phyloP scores from a whole-genome alignment of 2,113 vertebrate genomes.

The Cottus gobio region DNA sequence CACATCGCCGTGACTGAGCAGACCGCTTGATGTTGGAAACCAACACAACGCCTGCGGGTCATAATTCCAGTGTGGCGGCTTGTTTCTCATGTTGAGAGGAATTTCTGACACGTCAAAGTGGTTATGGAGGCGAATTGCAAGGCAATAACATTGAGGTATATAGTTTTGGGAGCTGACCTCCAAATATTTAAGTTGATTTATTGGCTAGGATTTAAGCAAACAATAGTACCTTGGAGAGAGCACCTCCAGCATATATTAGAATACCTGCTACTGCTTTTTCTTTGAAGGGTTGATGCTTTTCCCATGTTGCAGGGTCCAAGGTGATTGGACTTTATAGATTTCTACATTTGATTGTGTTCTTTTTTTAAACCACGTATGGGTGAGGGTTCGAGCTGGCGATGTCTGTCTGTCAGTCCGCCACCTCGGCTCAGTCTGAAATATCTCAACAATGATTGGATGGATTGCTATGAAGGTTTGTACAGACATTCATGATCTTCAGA shows the following conservation, averaged over 20 bases:
- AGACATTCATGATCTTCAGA: too few species aligned
- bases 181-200: conserved; percentile 56
- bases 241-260: conserved; percentile 6
- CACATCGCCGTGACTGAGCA: conserved; percentile 43
- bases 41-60: conserved; percentile 63
- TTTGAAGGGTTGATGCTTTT: background rate
- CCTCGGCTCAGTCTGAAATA: background rate
- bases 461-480: too few species aligned
- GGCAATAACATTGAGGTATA: conserved; percentile 40
- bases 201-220: conserved; percentile 40
- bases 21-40: conserved; percentile 68
- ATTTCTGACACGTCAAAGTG: conserved; percentile 60
- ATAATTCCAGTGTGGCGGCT: conserved; percentile 55
- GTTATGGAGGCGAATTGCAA: conserved; percentile 51
- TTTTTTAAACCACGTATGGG: background rate
- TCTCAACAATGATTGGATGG: too few species aligned
- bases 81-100: conserved; percentile 63
- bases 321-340: background rate
- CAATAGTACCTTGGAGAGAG: background rate
- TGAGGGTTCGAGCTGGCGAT: background rate
- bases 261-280: background rate
- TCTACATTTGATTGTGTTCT: background rate
- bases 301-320: background rate
- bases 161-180: conserved; percentile 16
- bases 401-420: background rate